A percentile compares a stretch with the other conserved stretches of the same genome.
Evolutionary conservation across 1,140 invertebrate species (phyloP).

Genomic region (Heterodera schachtii): DNA sequence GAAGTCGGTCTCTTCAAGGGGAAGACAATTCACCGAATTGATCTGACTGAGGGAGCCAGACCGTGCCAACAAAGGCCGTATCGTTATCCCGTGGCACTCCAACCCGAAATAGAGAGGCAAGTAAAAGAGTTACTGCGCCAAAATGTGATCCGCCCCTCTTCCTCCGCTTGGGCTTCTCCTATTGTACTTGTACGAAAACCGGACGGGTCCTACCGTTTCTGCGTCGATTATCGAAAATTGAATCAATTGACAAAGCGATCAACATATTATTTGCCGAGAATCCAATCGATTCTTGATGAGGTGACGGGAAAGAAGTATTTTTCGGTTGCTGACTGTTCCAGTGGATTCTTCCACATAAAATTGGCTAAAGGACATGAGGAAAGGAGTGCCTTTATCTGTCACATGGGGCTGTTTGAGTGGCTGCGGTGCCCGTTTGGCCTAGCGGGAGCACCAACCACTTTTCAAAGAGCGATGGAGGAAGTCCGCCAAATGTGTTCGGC

Average conservation of each 20-base stretch:
- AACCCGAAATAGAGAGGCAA: conserved; percentile 37
- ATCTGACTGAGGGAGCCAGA: not conserved
- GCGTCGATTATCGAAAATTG: conserved; percentile 36
- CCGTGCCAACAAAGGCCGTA: conserved; percentile 19
- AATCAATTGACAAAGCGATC: conserved; percentile 23
- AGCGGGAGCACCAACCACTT: conserved; percentile 20
- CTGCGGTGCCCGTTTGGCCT: conserved; percentile 27
- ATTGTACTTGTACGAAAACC: conserved; percentile 40
- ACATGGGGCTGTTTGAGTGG: conserved; percentile 22
- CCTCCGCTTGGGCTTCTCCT: conserved; percentile 18
- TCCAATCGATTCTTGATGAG: conserved; percentile 18
- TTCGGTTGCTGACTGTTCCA: conserved; percentile 9
- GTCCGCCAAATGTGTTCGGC: conserved; percentile 16
- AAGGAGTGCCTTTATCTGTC: conserved; percentile 26
- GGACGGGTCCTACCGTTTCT: conserved; percentile 34
- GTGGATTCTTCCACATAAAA: conserved; percentile 28
- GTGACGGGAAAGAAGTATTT: conserved; percentile 21
- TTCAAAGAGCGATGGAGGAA: conserved; percentile 31
- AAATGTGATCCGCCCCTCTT: conserved; percentile 17
- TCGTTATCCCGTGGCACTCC: conserved; percentile 23
- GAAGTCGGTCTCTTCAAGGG: conserved; percentile 35
- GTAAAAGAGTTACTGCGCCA: conserved; percentile 16
- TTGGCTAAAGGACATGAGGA: conserved; percentile 21
- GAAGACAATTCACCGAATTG: conserved; percentile 19
- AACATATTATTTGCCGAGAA: conserved; percentile 27